These are phyloP conservation scores for Guaruba guarouba DNA, from an alignment of 2,113 vertebrate species.

Conservation along the genomic window DNA sequence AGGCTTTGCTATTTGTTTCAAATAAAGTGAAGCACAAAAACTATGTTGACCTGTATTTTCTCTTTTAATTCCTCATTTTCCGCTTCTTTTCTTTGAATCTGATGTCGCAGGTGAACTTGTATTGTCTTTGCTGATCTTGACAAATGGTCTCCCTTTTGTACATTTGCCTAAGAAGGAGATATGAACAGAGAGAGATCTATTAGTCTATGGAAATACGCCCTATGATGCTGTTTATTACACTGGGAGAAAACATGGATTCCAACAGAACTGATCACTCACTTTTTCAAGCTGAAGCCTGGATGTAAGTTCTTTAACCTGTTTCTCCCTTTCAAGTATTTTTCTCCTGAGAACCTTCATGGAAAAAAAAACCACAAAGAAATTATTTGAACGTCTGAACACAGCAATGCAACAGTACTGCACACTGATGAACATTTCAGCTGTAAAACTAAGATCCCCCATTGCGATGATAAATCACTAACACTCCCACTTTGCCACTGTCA, in stretches of 20 bases:
- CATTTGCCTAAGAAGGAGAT: conserved; percentile 71
- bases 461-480: not conserved
- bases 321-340: conserved; percentile 74
- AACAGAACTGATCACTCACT: conserved; percentile 64
- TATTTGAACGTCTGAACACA: not conserved
- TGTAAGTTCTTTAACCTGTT: conserved; percentile 76
- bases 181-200: not conserved
- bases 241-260: not conserved
- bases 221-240: not conserved
- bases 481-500: not conserved
- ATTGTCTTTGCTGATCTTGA: conserved; percentile 77
- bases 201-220: not conserved
- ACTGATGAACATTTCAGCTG: not conserved
- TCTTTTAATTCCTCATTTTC: conserved; percentile 82
- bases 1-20: not conserved
- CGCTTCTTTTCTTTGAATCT: conserved; percentile 83
- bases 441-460: not conserved
- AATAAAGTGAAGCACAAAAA: not conserved
- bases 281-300: conserved; percentile 77
- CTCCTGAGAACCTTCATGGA: conserved; percentile 78
- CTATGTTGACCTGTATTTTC: conserved; percentile 78
- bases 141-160: conserved; percentile 64
- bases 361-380: not conserved
- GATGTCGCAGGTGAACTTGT: conserved; percentile 78
- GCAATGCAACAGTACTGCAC: not conserved